Percentiles rank a stretch among this genome's conserved stretches.
Conservation (phyloP, 2,797 vertebrate genomes). For the Geotrypetes seraphini region DNA sequence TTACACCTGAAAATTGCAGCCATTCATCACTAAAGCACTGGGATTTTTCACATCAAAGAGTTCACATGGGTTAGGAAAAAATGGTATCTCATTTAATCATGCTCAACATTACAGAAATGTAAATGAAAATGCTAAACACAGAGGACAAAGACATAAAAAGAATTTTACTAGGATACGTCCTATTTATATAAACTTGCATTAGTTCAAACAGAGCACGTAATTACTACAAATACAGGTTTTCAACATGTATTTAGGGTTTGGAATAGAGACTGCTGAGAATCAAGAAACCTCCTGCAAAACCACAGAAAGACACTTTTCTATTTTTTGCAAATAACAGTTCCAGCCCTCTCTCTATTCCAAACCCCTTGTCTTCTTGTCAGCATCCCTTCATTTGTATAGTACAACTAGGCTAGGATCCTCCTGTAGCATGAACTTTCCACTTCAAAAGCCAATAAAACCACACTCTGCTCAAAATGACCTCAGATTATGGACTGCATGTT, state of each 20-base stretch:
- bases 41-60: too few species aligned
- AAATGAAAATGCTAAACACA: background rate
- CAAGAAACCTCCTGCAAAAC: background rate
- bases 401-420: background rate
- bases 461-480: constrained; percentile 12
- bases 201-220: background rate
- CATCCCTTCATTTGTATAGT: background rate
- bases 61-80: too few species aligned
- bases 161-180: background rate
- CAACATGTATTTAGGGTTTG: background rate
- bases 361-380: background rate
- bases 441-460: background rate
- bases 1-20: too few species aligned
- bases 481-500: constrained; percentile 1
- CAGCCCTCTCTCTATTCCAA: background rate
- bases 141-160: constrained; percentile 1
- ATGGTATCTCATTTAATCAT: background rate
- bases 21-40: too few species aligned
- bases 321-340: background rate
- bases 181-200: background rate
- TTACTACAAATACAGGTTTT: background rate
- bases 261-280: constrained; percentile 2
- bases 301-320: accelerated
- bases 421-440: background rate
- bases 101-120: constrained; percentile 4